Evolutionary conservation across 2,113 vertebrate genomes (phyloP).

Genomic region (Eretmochelys imbricata): DNA sequence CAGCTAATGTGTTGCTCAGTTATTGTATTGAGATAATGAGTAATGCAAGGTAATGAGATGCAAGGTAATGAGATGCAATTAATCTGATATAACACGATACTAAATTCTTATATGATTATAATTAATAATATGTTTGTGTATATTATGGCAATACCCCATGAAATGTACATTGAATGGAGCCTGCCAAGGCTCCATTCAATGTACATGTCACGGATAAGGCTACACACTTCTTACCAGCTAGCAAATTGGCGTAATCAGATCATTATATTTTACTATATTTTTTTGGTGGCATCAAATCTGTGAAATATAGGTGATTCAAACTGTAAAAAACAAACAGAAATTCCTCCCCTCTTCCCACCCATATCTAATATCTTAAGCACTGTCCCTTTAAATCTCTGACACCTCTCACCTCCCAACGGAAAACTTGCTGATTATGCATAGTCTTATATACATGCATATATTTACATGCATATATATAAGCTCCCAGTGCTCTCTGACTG

Average conservation of each 20-base stretch:
- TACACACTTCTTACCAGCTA: not conserved
- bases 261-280: not conserved
- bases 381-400: not conserved
- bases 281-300: not conserved
- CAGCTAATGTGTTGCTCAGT: conserved; percentile 20
- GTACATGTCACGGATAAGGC: not conserved
- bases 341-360: not conserved
- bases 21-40: not conserved
- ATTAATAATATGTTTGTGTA: not conserved
- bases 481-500: not conserved
- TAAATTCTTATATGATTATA: not conserved
- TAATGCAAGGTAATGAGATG: not conserved
- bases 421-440: not conserved
- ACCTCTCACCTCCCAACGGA: not conserved
- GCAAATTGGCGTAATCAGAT: not conserved
- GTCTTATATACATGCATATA: not conserved
- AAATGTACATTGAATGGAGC: too few relatives aligned
- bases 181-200: not conserved
- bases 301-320: not conserved
- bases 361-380: not conserved
- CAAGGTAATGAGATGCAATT: not conserved
- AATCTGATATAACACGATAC: not conserved
- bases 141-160: not conserved
- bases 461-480: not conserved
- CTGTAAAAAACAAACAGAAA: not conserved